Conservation (phyloP, 2,797 vertebrate genomes). For the Heteromormyrus szaboi region DNA sequence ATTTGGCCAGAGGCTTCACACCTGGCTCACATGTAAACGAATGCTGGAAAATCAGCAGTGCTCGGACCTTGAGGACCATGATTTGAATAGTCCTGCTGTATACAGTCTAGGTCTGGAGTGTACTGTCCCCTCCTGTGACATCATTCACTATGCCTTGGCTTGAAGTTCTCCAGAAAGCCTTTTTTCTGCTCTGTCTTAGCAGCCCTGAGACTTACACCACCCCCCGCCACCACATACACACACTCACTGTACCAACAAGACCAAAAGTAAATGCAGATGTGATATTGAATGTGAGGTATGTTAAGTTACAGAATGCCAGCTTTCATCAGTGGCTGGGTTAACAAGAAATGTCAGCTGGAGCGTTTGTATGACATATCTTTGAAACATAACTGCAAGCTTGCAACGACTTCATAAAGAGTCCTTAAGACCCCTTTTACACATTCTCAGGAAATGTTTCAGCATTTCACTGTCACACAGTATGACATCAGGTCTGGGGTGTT, state of each 20-base stretch:
- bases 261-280: background rate
- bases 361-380: background rate
- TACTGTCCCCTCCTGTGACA: background rate
- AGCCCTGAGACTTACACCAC: background rate
- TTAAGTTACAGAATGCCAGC: background rate
- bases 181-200: background rate
- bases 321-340: background rate
- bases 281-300: background rate
- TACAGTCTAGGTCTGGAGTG: background rate
- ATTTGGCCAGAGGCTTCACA: background rate
- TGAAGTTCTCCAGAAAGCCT: background rate
- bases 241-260: background rate
- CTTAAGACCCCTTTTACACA: background rate
- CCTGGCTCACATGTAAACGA: background rate
- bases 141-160: background rate
- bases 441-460: slow-evolving; percentile 1
- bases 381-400: background rate
- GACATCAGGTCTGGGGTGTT: background rate
- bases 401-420: background rate
- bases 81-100: background rate
- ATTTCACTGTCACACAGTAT: background rate
- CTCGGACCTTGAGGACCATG: background rate
- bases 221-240: background rate
- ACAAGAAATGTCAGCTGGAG: background rate
- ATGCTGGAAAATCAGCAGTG: background rate